Conservation (phyloP, 2,113 vertebrate species). For the Origma solitaria region DNA sequence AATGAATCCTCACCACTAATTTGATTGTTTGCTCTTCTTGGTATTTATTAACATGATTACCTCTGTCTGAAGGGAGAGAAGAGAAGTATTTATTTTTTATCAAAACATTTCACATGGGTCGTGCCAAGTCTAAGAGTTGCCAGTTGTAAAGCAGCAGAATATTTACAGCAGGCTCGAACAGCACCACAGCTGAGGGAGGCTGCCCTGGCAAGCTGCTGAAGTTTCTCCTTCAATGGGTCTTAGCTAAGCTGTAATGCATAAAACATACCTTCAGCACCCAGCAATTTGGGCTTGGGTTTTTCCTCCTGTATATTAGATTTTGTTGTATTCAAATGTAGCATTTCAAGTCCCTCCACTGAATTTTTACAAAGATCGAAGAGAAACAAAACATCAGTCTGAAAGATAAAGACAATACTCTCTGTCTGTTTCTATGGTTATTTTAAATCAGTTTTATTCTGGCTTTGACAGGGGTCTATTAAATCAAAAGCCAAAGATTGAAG, state of each 20-base stretch:
- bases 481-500: conserved; percentile 26
- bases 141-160: conserved; percentile 1
- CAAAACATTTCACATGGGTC: not conserved
- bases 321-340: not conserved
- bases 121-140: not conserved
- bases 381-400: not conserved
- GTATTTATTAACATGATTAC: not conserved
- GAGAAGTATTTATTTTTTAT: not conserved
- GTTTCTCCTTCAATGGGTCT: conserved; percentile 3
- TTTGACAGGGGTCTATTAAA: conserved; percentile 9
- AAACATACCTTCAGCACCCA: not conserved
- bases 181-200: not conserved
- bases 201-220: conserved; percentile 3
- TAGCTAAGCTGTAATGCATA: not conserved
- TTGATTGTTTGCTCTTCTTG: not conserved
- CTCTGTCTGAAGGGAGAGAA: not conserved
- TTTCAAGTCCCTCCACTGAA: not conserved
- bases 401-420: conserved; percentile 2
- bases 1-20: not conserved
- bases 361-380: not conserved
- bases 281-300: not conserved
- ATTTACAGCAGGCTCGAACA: conserved; percentile 4
- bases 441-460: not conserved
- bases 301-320: not conserved
- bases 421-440: conserved; percentile 28